phyloP scores from a whole-genome alignment of 2,113 vertebrate species.

The Melanerpes formicivorus region DNA sequence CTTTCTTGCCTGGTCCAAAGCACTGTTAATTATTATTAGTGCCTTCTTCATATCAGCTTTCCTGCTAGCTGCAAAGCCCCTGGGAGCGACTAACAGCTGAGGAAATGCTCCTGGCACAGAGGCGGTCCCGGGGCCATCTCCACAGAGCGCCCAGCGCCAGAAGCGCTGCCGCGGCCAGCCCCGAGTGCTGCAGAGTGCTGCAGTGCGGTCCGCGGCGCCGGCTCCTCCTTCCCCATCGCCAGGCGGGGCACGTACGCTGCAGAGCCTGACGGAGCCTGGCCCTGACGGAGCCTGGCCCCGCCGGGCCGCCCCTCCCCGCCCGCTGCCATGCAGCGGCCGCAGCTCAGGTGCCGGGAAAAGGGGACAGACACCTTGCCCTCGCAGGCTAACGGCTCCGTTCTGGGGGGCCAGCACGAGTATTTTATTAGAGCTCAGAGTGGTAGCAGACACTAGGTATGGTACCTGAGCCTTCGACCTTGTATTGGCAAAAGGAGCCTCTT shows the following conservation, averaged over 20 bases:
- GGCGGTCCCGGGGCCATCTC: accelerated
- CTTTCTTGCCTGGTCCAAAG: not conserved
- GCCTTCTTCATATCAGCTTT: not conserved
- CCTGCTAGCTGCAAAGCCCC: not conserved
- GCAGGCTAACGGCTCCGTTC: accelerated
- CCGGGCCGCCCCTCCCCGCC: not conserved
- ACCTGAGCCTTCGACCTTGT: not conserved
- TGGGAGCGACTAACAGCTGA: accelerated
- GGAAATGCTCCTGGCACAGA: accelerated
- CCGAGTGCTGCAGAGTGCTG: conserved; percentile 87
- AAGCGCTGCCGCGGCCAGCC: conserved; percentile 47
- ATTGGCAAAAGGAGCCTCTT: not conserved
- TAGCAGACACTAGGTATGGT: accelerated
- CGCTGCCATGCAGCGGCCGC: not conserved
- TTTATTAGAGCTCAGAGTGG: not conserved
- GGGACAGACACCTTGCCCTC: not conserved
- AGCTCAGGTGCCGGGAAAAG: not conserved
- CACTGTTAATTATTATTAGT: not conserved
- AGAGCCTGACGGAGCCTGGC: conserved; percentile 72
- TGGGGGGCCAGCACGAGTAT: not conserved
- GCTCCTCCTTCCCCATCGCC: conserved; percentile 73
- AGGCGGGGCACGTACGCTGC: conserved; percentile 83
- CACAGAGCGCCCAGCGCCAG: not conserved
- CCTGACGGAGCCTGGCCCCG: not conserved
- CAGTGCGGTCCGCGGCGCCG: conserved; percentile 82